Conservation (phyloP, 2,888 invertebrate species). For the Trachelus iudaicus region DNA sequence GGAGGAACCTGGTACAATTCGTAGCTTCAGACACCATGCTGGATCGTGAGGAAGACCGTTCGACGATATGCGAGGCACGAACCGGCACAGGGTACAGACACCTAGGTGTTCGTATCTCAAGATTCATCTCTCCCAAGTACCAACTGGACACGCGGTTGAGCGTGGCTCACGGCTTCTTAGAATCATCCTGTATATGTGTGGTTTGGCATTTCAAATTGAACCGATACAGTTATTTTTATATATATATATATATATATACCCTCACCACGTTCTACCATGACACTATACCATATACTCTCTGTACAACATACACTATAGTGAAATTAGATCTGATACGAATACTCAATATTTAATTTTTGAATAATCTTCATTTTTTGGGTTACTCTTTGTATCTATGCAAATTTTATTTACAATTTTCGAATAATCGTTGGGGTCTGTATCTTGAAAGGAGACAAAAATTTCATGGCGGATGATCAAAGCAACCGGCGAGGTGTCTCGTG, state of each 20-base stretch:
- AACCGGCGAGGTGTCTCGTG: conserved; percentile 45
- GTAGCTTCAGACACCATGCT: conserved; percentile 33
- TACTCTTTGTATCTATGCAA: too few species aligned
- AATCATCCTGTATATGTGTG: conserved; percentile 17
- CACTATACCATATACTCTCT: too few species aligned
- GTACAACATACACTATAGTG: too few species aligned
- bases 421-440: too few species aligned
- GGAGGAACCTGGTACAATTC: conserved; percentile 42
- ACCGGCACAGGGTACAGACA: conserved; percentile 34
- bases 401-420: too few species aligned
- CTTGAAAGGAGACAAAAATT: neutral
- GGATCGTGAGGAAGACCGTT: conserved; percentile 28
- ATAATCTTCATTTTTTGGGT: too few species aligned
- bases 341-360: too few species aligned
- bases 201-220: conserved; percentile 15
- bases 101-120: conserved; percentile 27
- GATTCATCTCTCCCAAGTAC: conserved; percentile 12
- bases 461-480: conserved; percentile 51
- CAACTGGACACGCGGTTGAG: conserved; percentile 2
- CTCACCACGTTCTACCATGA: too few species aligned
- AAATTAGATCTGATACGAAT: too few species aligned
- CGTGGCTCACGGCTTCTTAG: conserved; percentile 29
- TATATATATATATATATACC: too few species aligned
- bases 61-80: conserved; percentile 31
- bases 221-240: neutral